Percentiles rank a stretch among this genome's conserved stretches.
Conservation (phyloP, 2,797 vertebrate genomes). For the Australoheros facetus region DNA sequence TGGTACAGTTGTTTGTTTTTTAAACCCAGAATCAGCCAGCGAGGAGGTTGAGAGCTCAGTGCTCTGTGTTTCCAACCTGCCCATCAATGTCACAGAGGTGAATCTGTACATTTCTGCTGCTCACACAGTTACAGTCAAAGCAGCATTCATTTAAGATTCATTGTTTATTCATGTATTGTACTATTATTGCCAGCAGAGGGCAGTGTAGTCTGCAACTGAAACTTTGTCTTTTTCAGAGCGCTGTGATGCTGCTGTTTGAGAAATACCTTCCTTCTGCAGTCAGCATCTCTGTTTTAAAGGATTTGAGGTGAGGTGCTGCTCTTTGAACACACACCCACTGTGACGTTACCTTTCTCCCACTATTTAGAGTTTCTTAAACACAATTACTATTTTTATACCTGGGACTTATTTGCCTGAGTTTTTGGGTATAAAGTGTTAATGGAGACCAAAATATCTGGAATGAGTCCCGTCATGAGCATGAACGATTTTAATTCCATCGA, state of each 20-base stretch:
- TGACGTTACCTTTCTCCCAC: neutral
- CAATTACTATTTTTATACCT: neutral
- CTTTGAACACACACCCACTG: neutral
- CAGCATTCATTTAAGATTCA: neutral
- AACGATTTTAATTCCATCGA: neutral
- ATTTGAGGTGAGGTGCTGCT: conserved; percentile 50
- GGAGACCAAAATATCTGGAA: neutral
- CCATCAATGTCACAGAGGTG: conserved; percentile 65
- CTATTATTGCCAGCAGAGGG: conserved; percentile 40
- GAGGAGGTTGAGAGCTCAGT: conserved; percentile 10
- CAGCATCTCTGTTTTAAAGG: conserved; percentile 37
- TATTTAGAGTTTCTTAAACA: neutral
- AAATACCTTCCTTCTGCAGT: conserved; percentile 60
- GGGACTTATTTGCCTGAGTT: neutral
- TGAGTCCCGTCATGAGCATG: neutral
- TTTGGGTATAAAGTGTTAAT: neutral
- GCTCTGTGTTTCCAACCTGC: conserved; percentile 53
- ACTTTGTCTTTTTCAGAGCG: conserved; percentile 40
- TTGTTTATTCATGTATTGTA: neutral
- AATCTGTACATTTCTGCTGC: neutral
- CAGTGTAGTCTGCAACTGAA: conserved; percentile 7
- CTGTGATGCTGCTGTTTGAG: conserved; percentile 62
- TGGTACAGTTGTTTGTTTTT: neutral
- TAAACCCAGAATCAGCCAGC: conserved; percentile 10
- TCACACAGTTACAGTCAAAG: too few relatives aligned